Percentiles rank a stretch among this genome's conserved stretches.
Evolutionary conservation across 2,888 invertebrate genomes (phyloP).

Genomic region (Parelbella ahira): DNA sequence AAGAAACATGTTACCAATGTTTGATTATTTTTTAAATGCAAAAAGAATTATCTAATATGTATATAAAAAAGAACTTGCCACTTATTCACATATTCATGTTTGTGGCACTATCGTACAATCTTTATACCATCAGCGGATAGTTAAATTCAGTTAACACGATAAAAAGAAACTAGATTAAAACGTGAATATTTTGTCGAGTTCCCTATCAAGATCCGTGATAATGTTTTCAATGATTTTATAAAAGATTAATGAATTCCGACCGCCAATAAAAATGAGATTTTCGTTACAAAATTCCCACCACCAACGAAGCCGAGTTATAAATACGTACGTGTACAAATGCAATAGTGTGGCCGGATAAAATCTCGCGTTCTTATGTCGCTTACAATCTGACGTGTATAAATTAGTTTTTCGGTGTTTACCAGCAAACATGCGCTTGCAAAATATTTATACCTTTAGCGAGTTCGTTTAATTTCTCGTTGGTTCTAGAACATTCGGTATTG

Average conservation of each 20-base stretch:
- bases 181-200: conserved; percentile 12
- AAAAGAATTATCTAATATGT: too few relatives aligned
- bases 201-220: conserved; percentile 16
- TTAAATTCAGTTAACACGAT: conserved; percentile 10
- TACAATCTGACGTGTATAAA: too few relatives aligned
- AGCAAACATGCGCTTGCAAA: too few relatives aligned
- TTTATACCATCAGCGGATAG: conserved; percentile 14
- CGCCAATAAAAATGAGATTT: conserved; percentile 13
- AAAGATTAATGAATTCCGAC: conserved; percentile 8
- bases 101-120: too few relatives aligned
- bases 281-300: conserved; percentile 6
- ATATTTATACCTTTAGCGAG: too few relatives aligned
- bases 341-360: too few relatives aligned
- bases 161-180: conserved; percentile 19
- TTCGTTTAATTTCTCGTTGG: too few relatives aligned
- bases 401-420: too few relatives aligned
- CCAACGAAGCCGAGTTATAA: conserved; percentile 10
- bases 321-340: not conserved
- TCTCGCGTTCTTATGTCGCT: too few relatives aligned
- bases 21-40: too few relatives aligned
- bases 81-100: conserved; percentile 2
- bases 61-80: not conserved
- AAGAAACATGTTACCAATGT: too few relatives aligned
- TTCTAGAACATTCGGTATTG: too few relatives aligned
- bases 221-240: conserved; percentile 15